Base-by-base conservation (phyloP, 92 coral and sea anemone genomes). In the Porites divaricata region DNA sequence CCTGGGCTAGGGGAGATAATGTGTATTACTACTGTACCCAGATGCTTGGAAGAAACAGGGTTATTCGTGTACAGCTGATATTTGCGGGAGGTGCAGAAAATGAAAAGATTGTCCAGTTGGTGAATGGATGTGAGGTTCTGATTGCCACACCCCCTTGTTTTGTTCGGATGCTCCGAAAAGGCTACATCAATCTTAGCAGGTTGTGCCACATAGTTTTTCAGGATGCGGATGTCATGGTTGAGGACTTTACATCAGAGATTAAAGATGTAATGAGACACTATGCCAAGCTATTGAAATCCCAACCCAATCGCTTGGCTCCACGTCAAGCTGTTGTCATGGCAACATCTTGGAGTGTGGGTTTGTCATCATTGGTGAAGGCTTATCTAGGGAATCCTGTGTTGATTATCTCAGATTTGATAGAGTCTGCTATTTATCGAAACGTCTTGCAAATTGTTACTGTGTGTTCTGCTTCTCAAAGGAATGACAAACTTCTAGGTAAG, bases 61-160 rank as follows among this genome's bases (percentile, higher is more conserved):
- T 77, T 53, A 80, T 93, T 56, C 91, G 98, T 65, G 88, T 89
- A 9, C 91, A 92, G 72, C 72, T 94, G 63, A 85, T 93, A 58
- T 89, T 82, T 85, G 96, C 93, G 9, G 96, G 94, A 4, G 99
- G 99, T 23, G 93, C 94, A 8, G 99, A 96, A 68, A 92, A 94
- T 41, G 95, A 92, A 61, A 92, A 89, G 56, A 81, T 90, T 21
- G 72, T 93, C 8, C 88, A 90, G 13, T 77, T 96, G 67, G 72
- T 96, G 23, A 96, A 96, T 87, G 99, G 99, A 64, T 94, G 99
- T 79, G 99, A 96, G 72, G 85, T 96, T 23, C 87, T 96, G 28
- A 88, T 96, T 20, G 98, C 99, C 6, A 94, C 99, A 15, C 93
- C 94, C 7, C 94, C 98, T 21, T 94, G 99, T 78, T 89, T 96